phyloP scores from a whole-genome alignment of 2,888 invertebrate genomes.

The Campopleginae sp. region DNA sequence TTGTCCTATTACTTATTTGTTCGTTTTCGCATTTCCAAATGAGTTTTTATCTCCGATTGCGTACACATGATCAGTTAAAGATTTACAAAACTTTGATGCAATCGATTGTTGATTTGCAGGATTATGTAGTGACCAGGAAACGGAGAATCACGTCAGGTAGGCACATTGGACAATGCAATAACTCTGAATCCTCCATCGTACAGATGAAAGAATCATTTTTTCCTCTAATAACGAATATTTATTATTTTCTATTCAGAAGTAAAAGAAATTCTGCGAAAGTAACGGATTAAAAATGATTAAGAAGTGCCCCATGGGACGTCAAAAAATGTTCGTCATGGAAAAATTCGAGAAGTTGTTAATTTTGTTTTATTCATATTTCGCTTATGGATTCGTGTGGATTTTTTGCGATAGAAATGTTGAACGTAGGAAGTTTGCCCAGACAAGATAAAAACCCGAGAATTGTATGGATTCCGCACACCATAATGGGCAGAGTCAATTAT shows the following conservation, averaged over 20 bases:
- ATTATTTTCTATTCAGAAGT: background rate
- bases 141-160: background rate
- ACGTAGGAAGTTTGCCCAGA: background rate
- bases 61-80: constrained; percentile 35
- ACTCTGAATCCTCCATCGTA: background rate
- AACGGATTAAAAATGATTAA: too few species aligned
- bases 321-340: background rate
- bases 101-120: constrained; percentile 38
- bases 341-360: background rate
- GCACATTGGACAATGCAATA: background rate
- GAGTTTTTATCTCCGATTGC: constrained; percentile 31
- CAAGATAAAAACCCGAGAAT: background rate
- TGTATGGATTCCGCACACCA: too few species aligned
- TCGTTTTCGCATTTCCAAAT: constrained; percentile 30
- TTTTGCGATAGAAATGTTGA: background rate
- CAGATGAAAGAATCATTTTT: background rate
- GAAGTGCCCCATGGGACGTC: background rate
- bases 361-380: background rate
- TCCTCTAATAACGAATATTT: background rate
- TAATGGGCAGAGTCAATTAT: background rate
- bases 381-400: background rate
- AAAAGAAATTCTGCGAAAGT: background rate
- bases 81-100: constrained; percentile 30
- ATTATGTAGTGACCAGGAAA: constrained; percentile 38
- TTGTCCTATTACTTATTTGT: constrained; percentile 38